These are phyloP conservation scores for Calameuta filiformis DNA, from an alignment of 2,888 invertebrate genomes.

Conservation along the genomic window DNA sequence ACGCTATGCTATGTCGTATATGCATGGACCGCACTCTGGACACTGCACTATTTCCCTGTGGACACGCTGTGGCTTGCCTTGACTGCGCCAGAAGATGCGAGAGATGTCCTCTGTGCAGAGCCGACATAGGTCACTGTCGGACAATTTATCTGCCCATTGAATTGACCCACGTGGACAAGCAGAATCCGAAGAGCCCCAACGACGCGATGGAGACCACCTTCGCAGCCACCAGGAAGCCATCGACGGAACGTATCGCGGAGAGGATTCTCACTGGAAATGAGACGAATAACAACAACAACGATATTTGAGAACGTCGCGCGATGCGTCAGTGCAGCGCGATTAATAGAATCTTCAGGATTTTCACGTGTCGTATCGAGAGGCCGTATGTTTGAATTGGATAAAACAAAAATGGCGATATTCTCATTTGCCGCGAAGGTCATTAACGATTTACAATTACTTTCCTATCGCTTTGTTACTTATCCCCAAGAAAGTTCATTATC, in stretches of 20 bases:
- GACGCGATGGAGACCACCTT: conserved; percentile 39
- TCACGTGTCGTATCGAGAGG: conserved; percentile 48
- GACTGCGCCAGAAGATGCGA: conserved; percentile 80
- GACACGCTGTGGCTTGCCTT: conserved; percentile 86
- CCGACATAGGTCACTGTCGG: conserved; percentile 76
- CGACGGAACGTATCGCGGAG: conserved; percentile 30
- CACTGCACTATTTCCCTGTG: conserved; percentile 87
- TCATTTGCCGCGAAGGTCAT: background rate
- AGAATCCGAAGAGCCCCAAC: conserved; percentile 46
- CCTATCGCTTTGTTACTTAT: background rate
- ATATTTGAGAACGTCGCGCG: conserved; percentile 50
- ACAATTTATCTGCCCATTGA: conserved; percentile 78
- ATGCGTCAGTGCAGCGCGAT: conserved; percentile 37
- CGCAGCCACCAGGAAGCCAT: conserved; percentile 38
- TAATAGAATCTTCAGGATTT: conserved; percentile 46
- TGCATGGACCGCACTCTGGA: conserved; percentile 89
- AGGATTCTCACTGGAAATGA: conserved; percentile 40
- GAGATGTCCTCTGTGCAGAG: conserved; percentile 81
- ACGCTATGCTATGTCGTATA: conserved; percentile 84
- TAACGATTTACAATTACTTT: background rate
- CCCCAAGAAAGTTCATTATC: background rate
- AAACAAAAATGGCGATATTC: background rate
- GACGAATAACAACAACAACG: conserved; percentile 27
- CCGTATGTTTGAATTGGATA: conserved; percentile 20
- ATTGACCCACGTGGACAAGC: conserved; percentile 63